Percentiles rank a stretch among this genome's conserved stretches.
Conservation (phyloP, 1,140 invertebrate species). For the Trichonephila inaurata region DNA sequence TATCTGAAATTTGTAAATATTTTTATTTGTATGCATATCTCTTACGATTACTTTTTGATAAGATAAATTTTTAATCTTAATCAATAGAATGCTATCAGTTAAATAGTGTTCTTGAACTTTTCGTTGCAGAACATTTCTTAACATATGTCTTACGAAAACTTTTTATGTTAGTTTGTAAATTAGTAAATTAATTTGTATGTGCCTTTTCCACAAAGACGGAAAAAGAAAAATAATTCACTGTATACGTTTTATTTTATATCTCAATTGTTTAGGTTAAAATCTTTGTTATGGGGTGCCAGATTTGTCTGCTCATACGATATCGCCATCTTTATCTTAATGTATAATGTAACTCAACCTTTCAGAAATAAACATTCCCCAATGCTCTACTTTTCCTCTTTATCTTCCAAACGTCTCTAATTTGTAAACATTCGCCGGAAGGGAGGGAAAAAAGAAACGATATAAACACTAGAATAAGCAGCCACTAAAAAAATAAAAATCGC, state of each 20-base stretch:
- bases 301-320: not conserved
- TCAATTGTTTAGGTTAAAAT: too few relatives aligned
- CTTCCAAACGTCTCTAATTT: not conserved
- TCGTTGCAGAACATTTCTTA: too few relatives aligned
- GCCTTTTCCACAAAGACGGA: too few relatives aligned
- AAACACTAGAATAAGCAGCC: not conserved
- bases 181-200: too few relatives aligned
- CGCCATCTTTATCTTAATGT: not conserved
- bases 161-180: too few relatives aligned
- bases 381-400: not conserved
- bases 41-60: not conserved
- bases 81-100: too few relatives aligned
- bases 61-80: not conserved
- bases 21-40: not conserved
- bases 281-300: not conserved
- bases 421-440: conserved; percentile 38
- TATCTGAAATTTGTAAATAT: too few relatives aligned
- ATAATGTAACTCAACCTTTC: not conserved
- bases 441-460: not conserved
- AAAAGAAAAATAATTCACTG: not conserved
- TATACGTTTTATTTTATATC: not conserved
- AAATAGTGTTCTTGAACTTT: too few relatives aligned
- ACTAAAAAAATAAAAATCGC: not conserved
- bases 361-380: conserved; percentile 5
- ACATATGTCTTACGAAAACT: too few relatives aligned